phyloP scores from a whole-genome alignment of 2,113 vertebrate genomes.

The Eulemur macaco region DNA sequence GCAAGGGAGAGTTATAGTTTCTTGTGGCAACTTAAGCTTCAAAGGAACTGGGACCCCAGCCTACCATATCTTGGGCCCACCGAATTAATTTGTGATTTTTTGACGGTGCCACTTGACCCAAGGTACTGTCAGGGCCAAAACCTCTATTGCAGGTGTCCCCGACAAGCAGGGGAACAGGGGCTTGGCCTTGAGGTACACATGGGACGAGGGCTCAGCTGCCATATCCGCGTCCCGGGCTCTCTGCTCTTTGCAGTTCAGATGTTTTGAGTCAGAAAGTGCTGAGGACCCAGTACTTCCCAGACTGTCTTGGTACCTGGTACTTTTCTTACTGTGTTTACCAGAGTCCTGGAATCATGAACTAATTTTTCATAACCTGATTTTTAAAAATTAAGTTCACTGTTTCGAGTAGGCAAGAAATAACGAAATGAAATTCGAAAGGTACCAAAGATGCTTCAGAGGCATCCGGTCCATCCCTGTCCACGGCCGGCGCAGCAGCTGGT shows the following conservation, averaged over 20 bases:
- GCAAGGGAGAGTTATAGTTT: background rate
- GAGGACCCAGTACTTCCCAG: background rate
- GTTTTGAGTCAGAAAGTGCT: background rate
- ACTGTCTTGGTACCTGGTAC: background rate
- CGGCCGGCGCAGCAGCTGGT: background rate
- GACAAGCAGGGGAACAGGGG: background rate
- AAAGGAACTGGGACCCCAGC: background rate
- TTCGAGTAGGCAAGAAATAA: background rate
- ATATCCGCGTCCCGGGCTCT: background rate
- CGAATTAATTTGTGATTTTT: background rate
- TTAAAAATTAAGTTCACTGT: background rate
- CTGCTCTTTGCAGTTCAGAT: background rate
- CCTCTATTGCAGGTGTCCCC: background rate
- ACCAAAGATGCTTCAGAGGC: background rate
- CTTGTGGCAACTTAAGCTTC: conserved; percentile 8
- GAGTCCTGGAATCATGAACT: background rate
- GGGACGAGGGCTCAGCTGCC: background rate
- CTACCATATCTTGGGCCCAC: background rate
- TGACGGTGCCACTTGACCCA: background rate
- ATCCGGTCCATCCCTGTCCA: background rate
- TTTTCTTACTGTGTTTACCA: background rate
- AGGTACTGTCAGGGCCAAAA: background rate
- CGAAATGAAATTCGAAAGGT: background rate
- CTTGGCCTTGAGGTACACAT: background rate
- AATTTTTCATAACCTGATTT: background rate